A percentile compares a stretch with the other conserved stretches of the same genome.
Conservation (phyloP, 1,140 invertebrate species). For the Phortica variegata region DNA sequence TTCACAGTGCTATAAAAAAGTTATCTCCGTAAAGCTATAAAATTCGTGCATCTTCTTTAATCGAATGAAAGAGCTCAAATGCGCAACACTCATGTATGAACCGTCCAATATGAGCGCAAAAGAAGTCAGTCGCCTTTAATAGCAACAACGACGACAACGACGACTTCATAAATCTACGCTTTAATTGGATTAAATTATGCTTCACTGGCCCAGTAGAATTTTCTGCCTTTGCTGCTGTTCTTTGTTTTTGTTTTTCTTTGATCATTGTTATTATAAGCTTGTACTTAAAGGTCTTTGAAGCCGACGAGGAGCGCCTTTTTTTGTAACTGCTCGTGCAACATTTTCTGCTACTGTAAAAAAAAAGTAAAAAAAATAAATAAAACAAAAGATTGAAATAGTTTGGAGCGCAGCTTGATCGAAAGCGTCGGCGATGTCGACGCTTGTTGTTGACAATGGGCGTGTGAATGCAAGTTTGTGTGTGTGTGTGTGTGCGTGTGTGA, state of each 20-base stretch:
- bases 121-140: too few species aligned
- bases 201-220: slow-evolving; percentile 21
- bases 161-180: slow-evolving; percentile 42
- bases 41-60: too few species aligned
- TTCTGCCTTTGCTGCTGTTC: neutral
- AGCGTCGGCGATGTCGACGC: too few species aligned
- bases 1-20: too few species aligned
- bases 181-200: slow-evolving; percentile 53
- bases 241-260: neutral
- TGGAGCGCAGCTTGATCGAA: too few species aligned
- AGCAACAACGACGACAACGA: neutral
- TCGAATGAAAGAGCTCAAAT: too few species aligned
- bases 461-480: too few species aligned
- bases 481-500: slow-evolving; percentile 13
- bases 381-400: too few species aligned
- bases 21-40: too few species aligned
- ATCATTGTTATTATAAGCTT: slow-evolving; percentile 18
- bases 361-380: neutral
- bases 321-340: slow-evolving; percentile 13
- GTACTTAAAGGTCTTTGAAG: neutral
- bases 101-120: too few species aligned
- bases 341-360: neutral
- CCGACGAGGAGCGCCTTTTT: neutral
- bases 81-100: too few species aligned
- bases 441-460: too few species aligned